Percentiles rank a stretch among this genome's conserved stretches.
Evolutionary conservation across 2,888 invertebrate genomes (phyloP).

Genomic region (Drosophila macrospina): DNA sequence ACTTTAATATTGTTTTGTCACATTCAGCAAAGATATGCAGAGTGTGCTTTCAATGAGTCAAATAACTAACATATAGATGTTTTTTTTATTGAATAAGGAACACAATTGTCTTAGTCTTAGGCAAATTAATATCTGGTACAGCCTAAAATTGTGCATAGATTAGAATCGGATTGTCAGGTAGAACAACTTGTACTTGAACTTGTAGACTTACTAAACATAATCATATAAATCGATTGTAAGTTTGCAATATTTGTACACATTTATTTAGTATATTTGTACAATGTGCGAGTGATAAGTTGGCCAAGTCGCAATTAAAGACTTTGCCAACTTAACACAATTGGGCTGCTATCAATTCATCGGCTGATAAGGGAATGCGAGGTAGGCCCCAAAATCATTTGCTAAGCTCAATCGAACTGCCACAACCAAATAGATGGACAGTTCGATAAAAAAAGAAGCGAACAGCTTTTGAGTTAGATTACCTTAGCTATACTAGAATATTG

Average conservation of each 20-base stretch:
- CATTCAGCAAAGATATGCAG: too few species aligned
- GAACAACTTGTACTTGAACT: background rate
- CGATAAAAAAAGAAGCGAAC: slow-evolving; percentile 13
- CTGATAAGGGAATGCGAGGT: slow-evolving; percentile 37
- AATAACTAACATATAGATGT: too few species aligned
- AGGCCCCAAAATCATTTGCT: slow-evolving; percentile 25
- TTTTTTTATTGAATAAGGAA: too few species aligned
- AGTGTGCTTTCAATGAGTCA: too few species aligned
- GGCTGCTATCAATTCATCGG: slow-evolving; percentile 19
- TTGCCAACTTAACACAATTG: slow-evolving; percentile 19
- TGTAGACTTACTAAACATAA: background rate
- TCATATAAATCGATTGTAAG: background rate
- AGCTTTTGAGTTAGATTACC: slow-evolving; percentile 1
- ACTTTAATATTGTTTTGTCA: too few species aligned
- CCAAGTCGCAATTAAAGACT: slow-evolving; percentile 24
- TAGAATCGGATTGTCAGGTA: background rate
- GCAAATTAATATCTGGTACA: too few species aligned
- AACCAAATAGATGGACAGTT: slow-evolving; percentile 11
- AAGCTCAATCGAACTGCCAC: slow-evolving; percentile 17
- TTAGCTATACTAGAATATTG: slow-evolving; percentile 4
- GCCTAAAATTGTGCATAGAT: background rate
- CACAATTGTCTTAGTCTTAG: too few species aligned
- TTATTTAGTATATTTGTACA: background rate
- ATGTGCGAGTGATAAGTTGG: slow-evolving; percentile 21
- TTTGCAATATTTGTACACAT: background rate